A percentile compares a stretch with the other conserved stretches of the same genome.
Conservation (phyloP, 2,113 vertebrate species). For the Thunnus maccoyii region DNA sequence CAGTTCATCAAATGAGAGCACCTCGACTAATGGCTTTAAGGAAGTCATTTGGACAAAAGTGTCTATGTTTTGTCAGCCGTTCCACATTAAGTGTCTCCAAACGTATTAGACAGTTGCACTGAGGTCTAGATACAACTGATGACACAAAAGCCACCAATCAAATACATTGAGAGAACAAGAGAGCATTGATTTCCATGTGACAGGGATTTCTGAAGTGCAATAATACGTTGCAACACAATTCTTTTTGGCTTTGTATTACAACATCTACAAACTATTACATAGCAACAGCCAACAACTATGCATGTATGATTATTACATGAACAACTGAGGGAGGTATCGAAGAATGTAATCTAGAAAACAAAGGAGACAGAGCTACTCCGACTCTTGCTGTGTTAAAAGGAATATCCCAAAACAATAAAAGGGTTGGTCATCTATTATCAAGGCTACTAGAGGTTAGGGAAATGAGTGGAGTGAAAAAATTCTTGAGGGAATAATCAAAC, state of each 20-base stretch:
- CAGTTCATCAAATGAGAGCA: conserved; percentile 20
- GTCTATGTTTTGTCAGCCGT: conserved; percentile 12
- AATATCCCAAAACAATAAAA: conserved; percentile 17
- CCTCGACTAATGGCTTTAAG: conserved; percentile 18
- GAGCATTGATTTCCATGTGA: conserved; percentile 24
- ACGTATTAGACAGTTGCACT: conserved; percentile 11
- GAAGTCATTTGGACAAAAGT: conserved; percentile 41
- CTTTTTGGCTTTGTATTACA: conserved; percentile 9
- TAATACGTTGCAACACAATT: conserved; percentile 30
- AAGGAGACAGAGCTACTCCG: not conserved
- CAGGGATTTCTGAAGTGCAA: conserved; percentile 33
- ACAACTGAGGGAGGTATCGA: not conserved
- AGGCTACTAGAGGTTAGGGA: conserved; percentile 68
- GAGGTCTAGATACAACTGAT: conserved; percentile 19
- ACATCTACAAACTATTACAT: not conserved
- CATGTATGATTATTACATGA: conserved; percentile 5
- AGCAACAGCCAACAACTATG: not conserved
- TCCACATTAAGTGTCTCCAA: not conserved
- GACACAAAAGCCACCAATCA: conserved; percentile 10
- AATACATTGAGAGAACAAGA: conserved; percentile 4
- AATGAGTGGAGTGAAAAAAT: conserved; percentile 62
- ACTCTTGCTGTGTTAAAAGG: conserved; percentile 3
- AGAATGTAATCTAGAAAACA: conserved; percentile 14
- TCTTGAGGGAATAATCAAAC: conserved; percentile 74
- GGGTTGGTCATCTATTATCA: conserved; percentile 61